A percentile compares a stretch with the other conserved stretches of the same genome.
Evolutionary conservation across 2,113 vertebrate species (phyloP).

Genomic region (Brienomyrus brachyistius): DNA sequence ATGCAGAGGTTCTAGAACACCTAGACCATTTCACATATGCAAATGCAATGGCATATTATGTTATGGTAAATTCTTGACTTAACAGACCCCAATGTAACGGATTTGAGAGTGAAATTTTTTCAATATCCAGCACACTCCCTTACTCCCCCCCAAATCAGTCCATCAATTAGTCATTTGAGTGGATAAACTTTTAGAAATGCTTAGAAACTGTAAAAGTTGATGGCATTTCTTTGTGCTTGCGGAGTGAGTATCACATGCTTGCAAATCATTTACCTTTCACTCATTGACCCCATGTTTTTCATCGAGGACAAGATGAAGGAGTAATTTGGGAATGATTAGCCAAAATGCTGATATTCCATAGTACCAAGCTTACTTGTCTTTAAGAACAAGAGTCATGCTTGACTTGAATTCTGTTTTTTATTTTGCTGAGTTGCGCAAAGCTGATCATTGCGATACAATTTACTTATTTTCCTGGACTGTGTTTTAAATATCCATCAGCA

Average conservation of each 20-base stretch:
- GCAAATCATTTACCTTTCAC: not conserved
- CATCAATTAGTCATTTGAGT: not conserved
- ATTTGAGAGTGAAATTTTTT: not conserved
- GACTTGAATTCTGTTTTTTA: not conserved
- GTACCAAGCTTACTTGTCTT: not conserved
- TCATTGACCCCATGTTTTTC: not conserved
- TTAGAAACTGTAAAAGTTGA: not conserved
- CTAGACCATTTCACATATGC: not conserved
- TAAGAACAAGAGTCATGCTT: not conserved
- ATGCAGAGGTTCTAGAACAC: not conserved
- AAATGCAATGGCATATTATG: not conserved
- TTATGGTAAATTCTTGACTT: not conserved
- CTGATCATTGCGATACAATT: constrained; percentile 20
- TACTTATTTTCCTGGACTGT: constrained; percentile 7
- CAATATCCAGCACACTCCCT: not conserved
- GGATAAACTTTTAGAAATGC: not conserved
- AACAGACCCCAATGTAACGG: not conserved
- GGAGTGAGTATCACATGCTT: not conserved
- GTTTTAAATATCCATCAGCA: constrained; percentile 10
- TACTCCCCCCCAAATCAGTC: not conserved
- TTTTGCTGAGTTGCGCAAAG: not conserved
- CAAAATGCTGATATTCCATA: not conserved
- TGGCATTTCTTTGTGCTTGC: not conserved
- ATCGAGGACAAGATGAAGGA: not conserved
- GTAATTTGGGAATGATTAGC: not conserved